phyloP scores from a whole-genome alignment of 2,797 vertebrate species.

The Masticophis lateralis region DNA sequence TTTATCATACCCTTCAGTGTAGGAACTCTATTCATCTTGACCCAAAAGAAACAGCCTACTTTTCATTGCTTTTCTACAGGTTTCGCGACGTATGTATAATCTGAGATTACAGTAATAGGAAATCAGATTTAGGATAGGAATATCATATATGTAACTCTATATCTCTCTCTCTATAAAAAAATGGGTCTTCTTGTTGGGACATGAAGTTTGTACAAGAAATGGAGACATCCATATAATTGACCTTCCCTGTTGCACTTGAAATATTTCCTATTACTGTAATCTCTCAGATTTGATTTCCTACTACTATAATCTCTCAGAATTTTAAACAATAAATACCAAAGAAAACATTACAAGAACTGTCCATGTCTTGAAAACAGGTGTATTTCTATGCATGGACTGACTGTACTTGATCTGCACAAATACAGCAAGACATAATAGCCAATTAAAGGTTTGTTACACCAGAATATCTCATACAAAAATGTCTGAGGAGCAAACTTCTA shows the following conservation, averaged over 20 bases:
- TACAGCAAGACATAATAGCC: constrained; percentile 35
- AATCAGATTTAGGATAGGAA: background rate
- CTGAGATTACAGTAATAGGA: background rate
- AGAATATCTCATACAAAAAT: constrained; percentile 39
- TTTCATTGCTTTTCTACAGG: background rate
- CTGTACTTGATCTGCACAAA: constrained; percentile 3
- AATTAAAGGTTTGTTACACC: background rate
- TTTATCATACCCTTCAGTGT: background rate
- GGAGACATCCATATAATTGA: background rate
- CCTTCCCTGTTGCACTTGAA: background rate
- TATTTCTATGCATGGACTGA: constrained; percentile 24
- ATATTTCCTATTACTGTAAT: background rate
- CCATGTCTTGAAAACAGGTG: constrained; percentile 14
- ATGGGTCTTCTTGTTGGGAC: background rate
- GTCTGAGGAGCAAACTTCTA: constrained; percentile 20
- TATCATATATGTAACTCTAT: background rate
- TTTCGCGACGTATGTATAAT: background rate
- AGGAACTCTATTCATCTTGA: background rate
- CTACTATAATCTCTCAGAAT: background rate
- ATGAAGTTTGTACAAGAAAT: background rate
- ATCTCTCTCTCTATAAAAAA: background rate
- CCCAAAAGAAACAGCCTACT: background rate
- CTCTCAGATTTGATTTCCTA: background rate
- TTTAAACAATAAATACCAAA: background rate
- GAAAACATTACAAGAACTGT: background rate